Base-by-base conservation (phyloP, 2,888 invertebrate genomes). In the Gasteruption jaculator region DNA sequence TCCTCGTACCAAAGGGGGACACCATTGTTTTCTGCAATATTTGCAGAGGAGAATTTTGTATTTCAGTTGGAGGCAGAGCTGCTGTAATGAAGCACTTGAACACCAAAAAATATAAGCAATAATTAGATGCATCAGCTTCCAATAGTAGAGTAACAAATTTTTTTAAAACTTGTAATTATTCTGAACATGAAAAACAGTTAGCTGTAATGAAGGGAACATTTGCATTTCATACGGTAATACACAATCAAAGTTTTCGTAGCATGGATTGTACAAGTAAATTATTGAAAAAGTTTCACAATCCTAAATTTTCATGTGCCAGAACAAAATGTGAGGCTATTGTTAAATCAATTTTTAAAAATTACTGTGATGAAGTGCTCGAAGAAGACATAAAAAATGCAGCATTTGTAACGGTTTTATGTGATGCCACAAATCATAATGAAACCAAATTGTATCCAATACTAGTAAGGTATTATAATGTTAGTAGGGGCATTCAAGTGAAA, bases 251-350 rank as follows among this genome's bases (percentile, higher is more conserved):
- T 46, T 54, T 57, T 38, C 34, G 42, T 14, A 52, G 48, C 8
- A 55, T 49, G 38, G 49, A 58, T 31, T 57, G 54, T 37, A 56
- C 49, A n/a, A n/a, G n/a, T n/a, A n/a, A n/a, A n/a, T n/a, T n/a
- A n/a, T n/a, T n/a, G n/a, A n/a, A n/a, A n/a, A n/a, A n/a, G n/a
- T n/a, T n/a, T n/a, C n/a, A n/a, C n/a, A n/a, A n/a, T n/a, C n/a
- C n/a, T n/a, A n/a, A n/a, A n/a, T n/a, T n/a, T n/a, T n/a, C n/a
- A n/a, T n/a, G n/a, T n/a, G n/a, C n/a, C n/a, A n/a, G n/a, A 10
- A 49, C 49, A 22, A 48, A 45, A 46, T 26, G n/a, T n/a, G n/a
- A n/a, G n/a, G n/a, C n/a, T n/a, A n/a, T n/a, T n/a, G n/a, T n/a
- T n/a, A n/a, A n/a, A n/a, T n/a, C n/a, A n/a, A n/a, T n/a, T n/a